Base-by-base conservation (phyloP, 37 sponge, comb jelly and placozoan species). In the Hexactinellida sp. region DNA sequence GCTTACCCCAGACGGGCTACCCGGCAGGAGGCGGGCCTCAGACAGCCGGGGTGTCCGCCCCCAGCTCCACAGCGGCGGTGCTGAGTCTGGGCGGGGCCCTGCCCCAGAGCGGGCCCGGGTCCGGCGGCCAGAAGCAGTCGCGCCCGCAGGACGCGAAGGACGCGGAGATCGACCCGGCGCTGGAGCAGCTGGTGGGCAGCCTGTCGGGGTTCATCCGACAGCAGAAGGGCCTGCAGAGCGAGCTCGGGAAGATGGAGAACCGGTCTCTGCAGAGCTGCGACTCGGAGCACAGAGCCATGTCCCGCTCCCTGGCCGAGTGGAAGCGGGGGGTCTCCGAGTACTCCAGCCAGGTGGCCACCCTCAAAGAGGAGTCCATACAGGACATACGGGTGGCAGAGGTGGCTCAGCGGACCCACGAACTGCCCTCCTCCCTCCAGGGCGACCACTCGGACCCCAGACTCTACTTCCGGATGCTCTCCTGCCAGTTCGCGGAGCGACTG, bases 201-300 rank as follows among this genome's bases (percentile, higher is more conserved):
- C 34, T 63, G 34, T 63, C 76, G 3, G 76, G 19, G 25, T 63
- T 25, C 34, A 63, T 63, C 25, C 3, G 13, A n/a, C 76, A 63
- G 76, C 76, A 63, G 76, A 63, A 63, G 30, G 25, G 25, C 3
- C 3, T 63, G 34, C 76, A 63, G 76, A n/a, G 30, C 34, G 76
- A 63, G 34, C 76, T 63, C 28, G 13, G 76, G 32, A 63, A 63
- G 34, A 63, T 63, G 76, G 76, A 63, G 76, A 63, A 25, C 28
- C 25, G 76, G 34, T 63, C 76, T n/a, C 76, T 63, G 34, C 76
- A 63, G 76, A 63, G 34, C 76, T 63, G 76, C 34, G 76, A 63
- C 19, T 21, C 3, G 76, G 76, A 63, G 34, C 34, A 63, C 76
- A 63, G 13, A 23, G 25, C 30, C 5, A 10, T 63, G 76, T 25